phyloP scores from a whole-genome alignment of 1,140 invertebrate species.

The Vanessa atalanta region DNA sequence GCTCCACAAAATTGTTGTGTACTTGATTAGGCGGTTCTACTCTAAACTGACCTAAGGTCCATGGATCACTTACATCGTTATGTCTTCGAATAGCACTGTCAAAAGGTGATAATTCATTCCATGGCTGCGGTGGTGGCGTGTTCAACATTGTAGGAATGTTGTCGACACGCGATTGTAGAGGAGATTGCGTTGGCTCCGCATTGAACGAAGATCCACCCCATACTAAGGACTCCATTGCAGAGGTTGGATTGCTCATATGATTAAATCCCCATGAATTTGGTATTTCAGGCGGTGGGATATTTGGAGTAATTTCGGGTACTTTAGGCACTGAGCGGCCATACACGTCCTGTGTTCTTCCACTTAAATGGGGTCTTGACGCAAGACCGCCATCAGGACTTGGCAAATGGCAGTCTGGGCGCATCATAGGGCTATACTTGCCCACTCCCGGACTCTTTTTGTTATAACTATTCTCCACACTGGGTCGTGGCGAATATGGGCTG shows the following conservation, averaged over 20 bases:
- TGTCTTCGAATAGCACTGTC: conserved; percentile 49
- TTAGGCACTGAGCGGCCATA: conserved; percentile 58
- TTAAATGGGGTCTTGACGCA: conserved; percentile 41
- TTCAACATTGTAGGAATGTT: conserved; percentile 52
- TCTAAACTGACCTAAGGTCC: conserved; percentile 66
- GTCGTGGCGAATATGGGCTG: conserved; percentile 69
- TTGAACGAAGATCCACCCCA: conserved; percentile 57
- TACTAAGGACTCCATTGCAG: conserved; percentile 63
- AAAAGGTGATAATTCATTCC: conserved; percentile 57
- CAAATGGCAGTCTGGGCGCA: conserved; percentile 63
- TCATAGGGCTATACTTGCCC: conserved; percentile 73
- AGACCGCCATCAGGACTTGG: conserved; percentile 68
- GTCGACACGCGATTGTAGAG: conserved; percentile 43
- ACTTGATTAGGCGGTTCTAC: conserved; percentile 63
- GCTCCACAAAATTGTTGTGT: conserved; percentile 69
- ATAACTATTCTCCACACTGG: conserved; percentile 62
- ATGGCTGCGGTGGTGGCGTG: conserved; percentile 59
- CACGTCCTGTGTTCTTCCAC: conserved; percentile 53
- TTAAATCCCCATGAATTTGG: conserved; percentile 59
- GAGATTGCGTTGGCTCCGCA: conserved; percentile 43
- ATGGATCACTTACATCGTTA: conserved; percentile 58
- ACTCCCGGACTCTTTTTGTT: conserved; percentile 66
- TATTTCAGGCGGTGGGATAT: conserved; percentile 49
- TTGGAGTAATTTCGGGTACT: conserved; percentile 53
- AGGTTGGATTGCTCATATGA: conserved; percentile 44